Base-by-base conservation (phyloP, 2,888 invertebrate genomes). In the Epirrhoe alternata region DNA sequence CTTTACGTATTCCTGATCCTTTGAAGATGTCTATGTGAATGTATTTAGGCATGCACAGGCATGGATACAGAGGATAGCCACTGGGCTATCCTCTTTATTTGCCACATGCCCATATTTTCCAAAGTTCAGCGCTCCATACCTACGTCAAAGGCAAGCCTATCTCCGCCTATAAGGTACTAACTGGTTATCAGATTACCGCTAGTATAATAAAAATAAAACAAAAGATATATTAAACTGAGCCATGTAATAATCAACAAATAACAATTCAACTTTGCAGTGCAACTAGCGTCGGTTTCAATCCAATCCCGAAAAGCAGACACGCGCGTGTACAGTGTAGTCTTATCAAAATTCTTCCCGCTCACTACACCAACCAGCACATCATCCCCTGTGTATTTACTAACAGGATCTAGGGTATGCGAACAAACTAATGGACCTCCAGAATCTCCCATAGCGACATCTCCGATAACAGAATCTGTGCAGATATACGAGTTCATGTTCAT, bases 381-480 rank as follows among this genome's bases (percentile, higher is more conserved):
- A 7, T 68, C 73, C 0, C 74, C 70, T 0, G 68, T 50, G 6
- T 47, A 45, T 52, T 85, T 85, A 0, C 47, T 85, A 0, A 49
- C 72, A 0, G 82, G 76, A 33, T 87, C 86, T 0, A 54, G 42
- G 0, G 85, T 84, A 1, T 64, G 74, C 2, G 66, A 74, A 61
- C 91, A 90, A 1, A 78, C 75, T 31, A 91, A 65, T 0, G 90
- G 91, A 0, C 90, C 88, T 0, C 90, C 91, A 0, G 90, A 90
- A 65, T 90, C 91, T 0, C 90, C 90, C 5, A 69, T 73, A 0
- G 83, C 75, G 0, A 86, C 85, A 53, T 87, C 88, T 0, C 79
- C 68, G 0, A 82, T 12, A 0, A 71, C 67, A 0, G 85, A 82
- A 62, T 79, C 77, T 0, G 87, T 77, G 69, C 88, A 88, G 16